Evolutionary conservation across 2,113 vertebrate species (phyloP).

Genomic region (Cyanistes caeruleus): DNA sequence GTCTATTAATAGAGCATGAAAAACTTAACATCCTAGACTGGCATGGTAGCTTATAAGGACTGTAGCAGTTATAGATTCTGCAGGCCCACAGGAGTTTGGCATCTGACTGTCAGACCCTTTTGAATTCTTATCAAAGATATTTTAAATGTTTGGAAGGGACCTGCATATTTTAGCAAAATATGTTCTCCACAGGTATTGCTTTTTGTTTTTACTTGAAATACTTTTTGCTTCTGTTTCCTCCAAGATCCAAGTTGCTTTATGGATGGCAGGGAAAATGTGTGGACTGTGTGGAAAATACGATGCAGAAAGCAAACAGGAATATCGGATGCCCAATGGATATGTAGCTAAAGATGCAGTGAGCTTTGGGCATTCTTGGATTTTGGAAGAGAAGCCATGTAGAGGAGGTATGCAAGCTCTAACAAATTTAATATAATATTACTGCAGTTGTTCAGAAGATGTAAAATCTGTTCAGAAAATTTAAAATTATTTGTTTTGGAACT

Average conservation of each 20-base stretch:
- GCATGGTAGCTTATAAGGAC: neutral
- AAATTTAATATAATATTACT: neutral
- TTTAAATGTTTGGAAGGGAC: neutral
- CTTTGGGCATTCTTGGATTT: slow-evolving; percentile 81
- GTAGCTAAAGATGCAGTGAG: slow-evolving; percentile 66
- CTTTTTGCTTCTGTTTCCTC: neutral
- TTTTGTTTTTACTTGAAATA: neutral
- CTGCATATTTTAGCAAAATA: neutral
- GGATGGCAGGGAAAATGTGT: slow-evolving; percentile 80
- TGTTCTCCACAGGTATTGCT: neutral
- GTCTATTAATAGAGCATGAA: neutral
- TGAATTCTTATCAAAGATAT: neutral
- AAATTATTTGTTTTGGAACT: neutral
- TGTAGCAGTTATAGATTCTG: neutral
- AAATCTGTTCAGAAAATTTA: neutral
- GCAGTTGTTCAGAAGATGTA: neutral
- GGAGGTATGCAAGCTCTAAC: slow-evolving; percentile 46
- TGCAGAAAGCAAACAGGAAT: slow-evolving; percentile 76
- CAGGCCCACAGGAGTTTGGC: neutral
- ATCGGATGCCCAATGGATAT: slow-evolving; percentile 73
- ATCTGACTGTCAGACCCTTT: neutral
- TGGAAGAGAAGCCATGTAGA: slow-evolving; percentile 74
- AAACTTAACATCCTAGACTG: neutral
- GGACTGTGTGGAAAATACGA: slow-evolving; percentile 83
- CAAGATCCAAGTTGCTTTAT: slow-evolving; percentile 66